Conservation (phyloP, 2,113 vertebrate genomes). For the Misgurnus mizolepis region DNA sequence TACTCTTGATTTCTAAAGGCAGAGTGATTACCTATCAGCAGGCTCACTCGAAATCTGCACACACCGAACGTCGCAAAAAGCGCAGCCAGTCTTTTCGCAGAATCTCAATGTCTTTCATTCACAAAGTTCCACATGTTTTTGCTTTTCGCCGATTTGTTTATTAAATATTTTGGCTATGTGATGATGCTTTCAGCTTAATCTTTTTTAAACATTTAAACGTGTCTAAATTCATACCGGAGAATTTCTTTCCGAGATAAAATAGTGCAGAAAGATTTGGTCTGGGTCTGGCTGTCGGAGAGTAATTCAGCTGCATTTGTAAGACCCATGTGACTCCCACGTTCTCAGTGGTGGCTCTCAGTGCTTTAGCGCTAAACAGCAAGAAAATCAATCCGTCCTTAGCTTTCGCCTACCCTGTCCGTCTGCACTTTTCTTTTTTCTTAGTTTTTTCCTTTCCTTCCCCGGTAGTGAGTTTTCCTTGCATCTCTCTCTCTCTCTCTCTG, state of each 20-base stretch:
- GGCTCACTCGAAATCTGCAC: not conserved
- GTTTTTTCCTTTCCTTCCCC: not conserved
- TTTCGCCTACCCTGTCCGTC: slow-evolving; percentile 43
- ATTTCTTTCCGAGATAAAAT: too few relatives aligned
- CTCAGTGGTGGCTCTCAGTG: slow-evolving; percentile 7
- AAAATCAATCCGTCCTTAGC: slow-evolving; percentile 54
- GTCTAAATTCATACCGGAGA: too few relatives aligned
- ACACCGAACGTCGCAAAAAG: too few relatives aligned
- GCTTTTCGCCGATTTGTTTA: too few relatives aligned
- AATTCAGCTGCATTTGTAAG: slow-evolving; percentile 61
- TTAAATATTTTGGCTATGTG: too few relatives aligned
- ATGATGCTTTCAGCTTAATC: too few relatives aligned
- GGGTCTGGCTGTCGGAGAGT: slow-evolving; percentile 67
- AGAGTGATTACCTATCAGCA: slow-evolving; percentile 59
- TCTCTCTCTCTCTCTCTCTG: slow-evolving; percentile 43
- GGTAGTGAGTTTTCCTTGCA: not conserved
- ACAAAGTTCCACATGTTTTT: too few relatives aligned
- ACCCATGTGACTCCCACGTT: slow-evolving; percentile 39
- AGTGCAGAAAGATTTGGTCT: not conserved
- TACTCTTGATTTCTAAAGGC: slow-evolving; percentile 62
- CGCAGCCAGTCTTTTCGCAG: too few relatives aligned
- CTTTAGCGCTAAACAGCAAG: slow-evolving; percentile 42
- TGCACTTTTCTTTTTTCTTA: slow-evolving; percentile 31
- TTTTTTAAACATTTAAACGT: too few relatives aligned
- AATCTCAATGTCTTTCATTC: too few relatives aligned